Base-by-base conservation (phyloP, 2,888 invertebrate genomes). In the Apamea epomidion region DNA sequence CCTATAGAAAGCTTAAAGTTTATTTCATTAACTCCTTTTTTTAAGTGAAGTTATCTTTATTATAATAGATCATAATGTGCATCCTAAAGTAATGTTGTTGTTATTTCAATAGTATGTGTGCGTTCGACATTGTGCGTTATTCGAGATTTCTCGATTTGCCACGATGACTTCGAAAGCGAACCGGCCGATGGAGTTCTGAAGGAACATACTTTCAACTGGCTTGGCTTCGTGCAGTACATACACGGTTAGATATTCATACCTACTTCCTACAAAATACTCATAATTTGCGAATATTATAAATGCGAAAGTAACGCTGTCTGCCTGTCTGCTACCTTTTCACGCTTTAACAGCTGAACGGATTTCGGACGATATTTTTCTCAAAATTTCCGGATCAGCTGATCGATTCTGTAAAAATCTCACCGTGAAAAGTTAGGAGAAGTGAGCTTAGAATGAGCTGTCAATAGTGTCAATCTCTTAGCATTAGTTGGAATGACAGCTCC, bases 121-220 rank as follows among this genome's bases (percentile, higher is more conserved):
- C 81, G 79, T 68, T 75, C 79, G 21, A 81, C 82, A 29, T 45
- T 78, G n/a, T 86, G 88, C 48, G 65, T 90, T 7, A 81, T 94
- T 64, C 89, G 93, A 7, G 96, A 96, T 75, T 94, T 96, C 65
- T 83, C 93, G 2, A 88, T 89, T 12, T 96, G 96, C 83, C 96
- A 96, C 67, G 95, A 95, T 51, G 94, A 96, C 85, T 95, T 95
- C 86, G 90, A 83, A 0, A 82, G 94, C 65, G 95, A 95, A 45
- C 96, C 96, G 0, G 83, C 91, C 2, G 96, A 96, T 87, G 96
- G 96, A 68, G 85, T 96, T 7, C 89, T 96, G 1, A 93, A 94
- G 51, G 91, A 92, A 37, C 93, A 94, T 73, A 93, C 95, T 0
- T 96, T 96, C 79, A 92, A 91, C 12, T 96, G 96, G 96, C 91